Base-by-base conservation (phyloP, 2,113 vertebrate species). In the Engraulis encrasicolus region DNA sequence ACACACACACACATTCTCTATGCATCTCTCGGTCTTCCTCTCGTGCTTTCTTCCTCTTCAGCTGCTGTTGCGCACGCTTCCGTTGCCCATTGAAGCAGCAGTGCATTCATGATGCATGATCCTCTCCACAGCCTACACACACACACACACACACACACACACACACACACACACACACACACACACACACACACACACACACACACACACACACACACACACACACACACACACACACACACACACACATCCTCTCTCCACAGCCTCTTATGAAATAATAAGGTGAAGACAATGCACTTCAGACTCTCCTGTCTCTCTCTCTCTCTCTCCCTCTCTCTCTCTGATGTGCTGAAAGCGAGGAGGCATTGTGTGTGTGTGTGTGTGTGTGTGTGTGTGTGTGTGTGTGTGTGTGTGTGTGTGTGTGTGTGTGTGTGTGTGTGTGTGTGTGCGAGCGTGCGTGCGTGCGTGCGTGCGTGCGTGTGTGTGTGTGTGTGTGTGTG, bases 201-300 rank as follows among this genome's bases (percentile, higher is more conserved):
- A n/a, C n/a, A n/a, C n/a, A n/a, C n/a, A n/a, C n/a, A n/a, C n/a
- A n/a, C n/a, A n/a, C n/a, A n/a, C n/a, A n/a, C n/a, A n/a, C n/a
- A n/a, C n/a, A n/a, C n/a, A n/a, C n/a, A n/a, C n/a, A n/a, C n/a
- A n/a, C n/a, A n/a, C n/a, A n/a, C n/a, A n/a, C n/a, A n/a, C n/a
- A n/a, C n/a, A n/a, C n/a, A n/a, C n/a, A n/a, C n/a, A n/a, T n/a
- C n/a, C n/a, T n/a, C n/a, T n/a, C n/a, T n/a, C n/a, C n/a, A n/a
- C n/a, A 74, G 31, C 66, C 66, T 74, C 66, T 74, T 74, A 31
- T 74, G 31, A 74, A 74, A 74, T 74, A 74, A 74, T 74, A 74
- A 74, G 66, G 66, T 74, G 66, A 71, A 31, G 34, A 27, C 31
- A 31, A 74, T 14, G 15, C 66, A 74, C 66, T 34, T 14, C 66